Evolutionary conservation across 2,888 invertebrate species (phyloP), one percentile per base, ranked within the genome.

Genomic region (Timema cristinae): DNA sequence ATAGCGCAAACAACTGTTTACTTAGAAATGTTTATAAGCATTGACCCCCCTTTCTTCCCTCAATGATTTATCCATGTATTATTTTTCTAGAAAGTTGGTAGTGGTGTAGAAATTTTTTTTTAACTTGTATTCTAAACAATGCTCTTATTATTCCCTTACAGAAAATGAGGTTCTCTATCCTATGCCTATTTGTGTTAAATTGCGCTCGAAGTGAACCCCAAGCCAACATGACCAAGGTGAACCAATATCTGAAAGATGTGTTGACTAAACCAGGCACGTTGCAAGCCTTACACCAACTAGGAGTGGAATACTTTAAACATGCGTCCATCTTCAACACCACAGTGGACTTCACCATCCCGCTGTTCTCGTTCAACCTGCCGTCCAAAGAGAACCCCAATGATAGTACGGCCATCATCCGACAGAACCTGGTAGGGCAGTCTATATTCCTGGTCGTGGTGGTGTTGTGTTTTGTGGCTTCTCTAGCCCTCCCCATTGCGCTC

Each of bases 311-410:
- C 52, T 49, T 72, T 7, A 67, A 67, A 10, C 49, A 72, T 7
- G 70, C 72, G 8, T 70, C 56, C 49, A 70, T 70, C 32, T 72
- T 70, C 50, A 72, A 70, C 52, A 72, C 72, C 13, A 70, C 67
- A 7, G 72, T 72, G 4, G 72, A 72, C 15, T 72, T 72, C 47
- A 72, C 72, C 0, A 51, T 72, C 1, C 72, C 72, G 6, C 63
- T 72, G 48, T 72, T 72, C 50, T 72, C 72, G 16, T 72, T 72
- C 67, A 72, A 47, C 15, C 63, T 72, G 32, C 72, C 72, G 48
- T 48, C 68, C 8, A 32, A 54, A 67, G 72, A 72, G 15, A 49
- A 72, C 51, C 68, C 70, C 6, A 54, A 67, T 8, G 70, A 72
- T 32, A 47, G 61, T n/a, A 70, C 72, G 16, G 56, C 72, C 0